Percentiles rank a stretch among this genome's conserved stretches.
phyloP scores from a whole-genome alignment of 1,140 invertebrate genomes.

The Drosophila rhopaloa region DNA sequence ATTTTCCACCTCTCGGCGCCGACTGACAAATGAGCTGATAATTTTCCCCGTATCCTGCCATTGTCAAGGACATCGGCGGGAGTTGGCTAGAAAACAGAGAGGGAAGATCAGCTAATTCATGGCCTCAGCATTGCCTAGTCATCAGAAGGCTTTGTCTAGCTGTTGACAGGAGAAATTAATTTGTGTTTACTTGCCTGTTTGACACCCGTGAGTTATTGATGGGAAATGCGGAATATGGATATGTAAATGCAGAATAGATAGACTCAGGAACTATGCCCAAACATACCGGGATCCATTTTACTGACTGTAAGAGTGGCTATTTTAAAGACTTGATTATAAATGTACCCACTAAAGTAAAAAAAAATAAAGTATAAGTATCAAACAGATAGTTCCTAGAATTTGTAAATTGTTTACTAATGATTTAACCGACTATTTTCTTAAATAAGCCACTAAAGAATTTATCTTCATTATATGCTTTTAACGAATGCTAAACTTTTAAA shows the following conservation, averaged over 20 bases:
- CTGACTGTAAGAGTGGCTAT: not conserved
- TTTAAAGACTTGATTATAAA: no score
- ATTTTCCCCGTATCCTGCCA: slow-evolving; percentile 43
- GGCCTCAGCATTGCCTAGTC: slow-evolving; percentile 34
- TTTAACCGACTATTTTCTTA: not conserved
- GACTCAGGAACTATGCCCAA: not conserved
- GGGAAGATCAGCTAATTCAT: slow-evolving; percentile 32
- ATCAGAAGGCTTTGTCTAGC: slow-evolving; percentile 44
- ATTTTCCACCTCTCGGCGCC: slow-evolving; percentile 55
- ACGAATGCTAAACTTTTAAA: slow-evolving; percentile 7
- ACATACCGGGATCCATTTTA: not conserved
- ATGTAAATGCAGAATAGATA: slow-evolving; percentile 16
- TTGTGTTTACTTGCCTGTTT: slow-evolving; percentile 36
- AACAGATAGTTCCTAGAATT: no score
- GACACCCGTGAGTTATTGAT: slow-evolving; percentile 36
- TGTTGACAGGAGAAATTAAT: slow-evolving; percentile 55
- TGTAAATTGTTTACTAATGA: no score
- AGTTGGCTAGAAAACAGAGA: not conserved
- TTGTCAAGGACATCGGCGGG: slow-evolving; percentile 33
- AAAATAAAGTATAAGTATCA: no score
- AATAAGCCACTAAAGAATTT: not conserved
- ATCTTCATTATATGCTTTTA: slow-evolving; percentile 1
- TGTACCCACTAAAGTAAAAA: no score
- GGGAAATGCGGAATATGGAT: slow-evolving; percentile 5
- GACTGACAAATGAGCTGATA: slow-evolving; percentile 63